phyloP scores from a whole-genome alignment of 2,888 invertebrate species.

The Shargacucullia verbasci region DNA sequence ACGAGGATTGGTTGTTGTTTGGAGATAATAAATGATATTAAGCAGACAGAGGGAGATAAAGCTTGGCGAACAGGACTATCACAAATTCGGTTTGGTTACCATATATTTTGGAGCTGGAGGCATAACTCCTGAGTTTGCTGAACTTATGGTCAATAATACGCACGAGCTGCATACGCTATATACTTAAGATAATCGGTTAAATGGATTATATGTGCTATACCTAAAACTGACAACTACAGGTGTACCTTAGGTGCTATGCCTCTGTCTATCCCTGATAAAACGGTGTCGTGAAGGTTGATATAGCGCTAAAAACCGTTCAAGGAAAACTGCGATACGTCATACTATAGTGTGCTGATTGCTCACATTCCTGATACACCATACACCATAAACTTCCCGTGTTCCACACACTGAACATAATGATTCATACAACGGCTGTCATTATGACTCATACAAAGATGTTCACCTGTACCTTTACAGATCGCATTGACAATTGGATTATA shows the following conservation, averaged over 20 bases:
- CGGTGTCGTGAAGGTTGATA: constrained; percentile 8
- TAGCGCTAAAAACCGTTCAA: constrained; percentile 29
- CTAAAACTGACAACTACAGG: too few relatives aligned
- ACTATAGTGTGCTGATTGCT: constrained; percentile 47
- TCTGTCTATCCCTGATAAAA: background rate
- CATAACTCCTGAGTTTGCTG: too few relatives aligned
- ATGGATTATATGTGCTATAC: too few relatives aligned
- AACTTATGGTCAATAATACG: too few relatives aligned
- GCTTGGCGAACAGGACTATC: too few relatives aligned
- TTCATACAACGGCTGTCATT: constrained; percentile 51
- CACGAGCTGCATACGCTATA: too few relatives aligned
- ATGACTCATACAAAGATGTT: constrained; percentile 64
- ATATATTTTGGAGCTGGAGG: too few relatives aligned
- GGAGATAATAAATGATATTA: too few relatives aligned
- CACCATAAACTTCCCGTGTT: constrained; percentile 66
- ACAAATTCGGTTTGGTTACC: too few relatives aligned
- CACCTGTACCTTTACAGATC: constrained; percentile 61
- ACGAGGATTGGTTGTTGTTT: too few relatives aligned
- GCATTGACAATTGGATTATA: constrained; percentile 51
- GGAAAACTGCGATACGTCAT: constrained; percentile 49
- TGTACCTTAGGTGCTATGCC: background rate
- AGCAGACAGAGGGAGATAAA: too few relatives aligned
- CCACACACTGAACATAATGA: constrained; percentile 66
- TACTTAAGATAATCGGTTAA: too few relatives aligned
- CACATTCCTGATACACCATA: constrained; percentile 60